phyloP scores from a whole-genome alignment of 2,113 vertebrate species.

The Poeciliopsis retropinna region DNA sequence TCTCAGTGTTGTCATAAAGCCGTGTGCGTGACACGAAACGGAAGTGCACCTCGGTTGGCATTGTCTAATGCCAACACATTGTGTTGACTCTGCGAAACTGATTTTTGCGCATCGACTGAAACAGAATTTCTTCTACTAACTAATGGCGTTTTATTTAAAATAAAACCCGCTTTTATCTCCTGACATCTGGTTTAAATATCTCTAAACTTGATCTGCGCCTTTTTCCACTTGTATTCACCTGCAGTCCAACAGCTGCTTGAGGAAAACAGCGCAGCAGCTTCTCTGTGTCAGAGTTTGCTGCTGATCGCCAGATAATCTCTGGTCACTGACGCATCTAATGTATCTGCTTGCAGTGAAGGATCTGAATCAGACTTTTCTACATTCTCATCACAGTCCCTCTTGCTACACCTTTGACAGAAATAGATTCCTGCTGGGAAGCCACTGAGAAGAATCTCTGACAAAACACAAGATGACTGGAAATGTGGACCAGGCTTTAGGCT shows the following conservation, averaged over 20 bases:
- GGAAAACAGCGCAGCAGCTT: neutral
- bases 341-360: neutral
- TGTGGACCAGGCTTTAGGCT: constrained; percentile 1
- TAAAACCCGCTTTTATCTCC: neutral
- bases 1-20: neutral
- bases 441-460: constrained; percentile 24
- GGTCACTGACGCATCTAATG: neutral
- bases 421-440: constrained; percentile 59
- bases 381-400: neutral
- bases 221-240: neutral
- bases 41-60: neutral
- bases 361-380: neutral
- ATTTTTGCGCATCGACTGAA: neutral
- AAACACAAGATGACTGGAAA: constrained; percentile 25
- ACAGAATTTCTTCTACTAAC: no score
- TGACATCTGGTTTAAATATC: neutral
- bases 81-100: neutral
- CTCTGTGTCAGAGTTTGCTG: neutral
- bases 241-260: neutral
- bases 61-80: neutral
- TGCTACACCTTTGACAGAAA: constrained; percentile 52
- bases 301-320: no score
- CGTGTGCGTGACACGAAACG: neutral
- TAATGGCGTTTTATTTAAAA: no score
- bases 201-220: neutral